Evolutionary conservation across 2,797 vertebrate genomes (phyloP).

Genomic region (Prunella strophiata): DNA sequence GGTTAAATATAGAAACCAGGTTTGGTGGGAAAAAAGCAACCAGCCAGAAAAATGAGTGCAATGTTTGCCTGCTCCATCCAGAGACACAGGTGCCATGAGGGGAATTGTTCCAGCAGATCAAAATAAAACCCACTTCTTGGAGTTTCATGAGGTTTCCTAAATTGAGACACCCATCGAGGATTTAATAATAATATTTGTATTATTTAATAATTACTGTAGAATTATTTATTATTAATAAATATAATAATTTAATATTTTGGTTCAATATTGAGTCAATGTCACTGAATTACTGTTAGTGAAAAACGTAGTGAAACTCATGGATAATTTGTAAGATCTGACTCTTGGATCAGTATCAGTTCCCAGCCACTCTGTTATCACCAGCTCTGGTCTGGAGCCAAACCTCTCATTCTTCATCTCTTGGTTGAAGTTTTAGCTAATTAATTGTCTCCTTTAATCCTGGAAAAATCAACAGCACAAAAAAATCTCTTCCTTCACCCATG

Average conservation of each 20-base stretch:
- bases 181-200: background rate
- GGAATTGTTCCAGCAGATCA: background rate
- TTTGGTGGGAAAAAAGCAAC: background rate
- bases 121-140: background rate
- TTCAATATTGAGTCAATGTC: background rate
- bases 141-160: background rate
- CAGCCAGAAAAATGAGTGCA: background rate
- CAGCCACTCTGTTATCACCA: background rate
- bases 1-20: constrained; percentile 21
- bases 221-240: background rate
- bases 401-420: background rate
- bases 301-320: rapidly evolving
- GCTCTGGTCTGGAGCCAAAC: background rate
- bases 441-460: background rate
- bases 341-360: background rate
- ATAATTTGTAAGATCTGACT: background rate
- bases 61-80: background rate
- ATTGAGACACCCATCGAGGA: background rate
- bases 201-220: background rate
- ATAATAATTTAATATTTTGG: background rate
- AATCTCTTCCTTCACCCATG: background rate
- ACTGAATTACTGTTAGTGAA: background rate
- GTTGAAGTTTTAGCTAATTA: background rate
- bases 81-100: background rate
- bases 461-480: background rate